Percentiles rank a stretch among this genome's conserved stretches.
Evolutionary conservation across 2,797 vertebrate genomes (phyloP).

Genomic region (Paedocypris micromegethes): DNA sequence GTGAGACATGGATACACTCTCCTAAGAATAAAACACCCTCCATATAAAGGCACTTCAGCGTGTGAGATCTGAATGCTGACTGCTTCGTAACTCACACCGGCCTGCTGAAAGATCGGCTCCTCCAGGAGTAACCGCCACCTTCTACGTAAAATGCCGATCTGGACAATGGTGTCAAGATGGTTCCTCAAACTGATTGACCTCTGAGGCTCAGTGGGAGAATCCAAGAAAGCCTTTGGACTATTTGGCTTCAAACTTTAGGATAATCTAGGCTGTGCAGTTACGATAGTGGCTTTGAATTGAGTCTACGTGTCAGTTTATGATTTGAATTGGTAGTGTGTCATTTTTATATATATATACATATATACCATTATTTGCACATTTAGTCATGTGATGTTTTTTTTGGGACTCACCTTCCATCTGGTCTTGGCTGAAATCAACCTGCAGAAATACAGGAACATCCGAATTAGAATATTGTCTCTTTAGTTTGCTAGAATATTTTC

Average conservation of each 20-base stretch:
- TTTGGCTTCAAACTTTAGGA: background rate
- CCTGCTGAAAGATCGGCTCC: conserved; percentile 16
- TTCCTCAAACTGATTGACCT: conserved; percentile 14
- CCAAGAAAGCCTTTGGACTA: background rate
- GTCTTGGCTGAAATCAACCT: conserved; percentile 31
- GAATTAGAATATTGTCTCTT: no score
- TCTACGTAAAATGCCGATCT: background rate
- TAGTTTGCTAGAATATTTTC: no score
- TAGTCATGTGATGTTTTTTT: background rate
- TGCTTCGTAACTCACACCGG: conserved; percentile 54
- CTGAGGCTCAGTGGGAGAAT: conserved; percentile 3
- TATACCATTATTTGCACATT: background rate
- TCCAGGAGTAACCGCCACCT: conserved; percentile 7
- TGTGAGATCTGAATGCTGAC: conserved; percentile 69
- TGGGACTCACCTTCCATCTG: conserved; percentile 31
- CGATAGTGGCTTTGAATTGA: background rate
- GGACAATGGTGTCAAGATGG: conserved; percentile 10
- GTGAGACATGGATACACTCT: conserved; percentile 65
- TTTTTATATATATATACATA: no score
- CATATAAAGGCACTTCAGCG: conserved; percentile 69
- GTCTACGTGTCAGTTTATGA: background rate
- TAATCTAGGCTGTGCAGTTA: background rate
- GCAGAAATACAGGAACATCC: conserved; percentile 6
- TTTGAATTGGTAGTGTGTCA: background rate
- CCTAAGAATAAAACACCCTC: conserved; percentile 71